Conservation (phyloP, 2,113 vertebrate species). For the Pluvialis apricaria region DNA sequence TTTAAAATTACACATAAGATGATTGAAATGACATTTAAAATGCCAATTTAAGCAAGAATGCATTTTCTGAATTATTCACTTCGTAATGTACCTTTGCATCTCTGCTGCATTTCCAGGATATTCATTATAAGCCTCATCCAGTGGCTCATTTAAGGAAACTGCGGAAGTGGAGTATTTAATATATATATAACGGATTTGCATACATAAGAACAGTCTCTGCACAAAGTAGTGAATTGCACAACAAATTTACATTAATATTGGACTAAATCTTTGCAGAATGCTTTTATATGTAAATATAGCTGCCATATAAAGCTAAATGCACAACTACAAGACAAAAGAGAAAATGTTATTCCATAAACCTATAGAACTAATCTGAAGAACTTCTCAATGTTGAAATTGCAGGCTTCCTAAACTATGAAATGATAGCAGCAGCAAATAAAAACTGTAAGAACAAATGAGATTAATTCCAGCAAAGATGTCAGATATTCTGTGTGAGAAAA, state of each 20-base stretch:
- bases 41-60: slow-evolving; percentile 24
- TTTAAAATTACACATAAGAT: slow-evolving; percentile 26
- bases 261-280: slow-evolving; percentile 13
- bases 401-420: background rate
- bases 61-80: slow-evolving; percentile 26
- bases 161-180: background rate
- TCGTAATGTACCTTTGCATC: background rate
- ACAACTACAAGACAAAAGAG: background rate
- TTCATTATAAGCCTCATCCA: background rate
- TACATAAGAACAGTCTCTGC: background rate
- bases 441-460: slow-evolving; percentile 10
- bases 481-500: slow-evolving; percentile 12
- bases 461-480: slow-evolving; percentile 23
- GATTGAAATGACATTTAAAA: slow-evolving; percentile 55
- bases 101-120: background rate
- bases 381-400: background rate
- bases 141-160: background rate
- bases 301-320: background rate
- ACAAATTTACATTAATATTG: slow-evolving; percentile 31
- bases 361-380: background rate
- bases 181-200: background rate
- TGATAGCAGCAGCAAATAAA: slow-evolving; percentile 25
- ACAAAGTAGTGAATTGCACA: slow-evolving; percentile 9
- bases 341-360: background rate
- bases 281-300: slow-evolving; percentile 34